Base-by-base conservation (phyloP, 92 coral and sea anemone species). In the Palythoa grandis region DNA sequence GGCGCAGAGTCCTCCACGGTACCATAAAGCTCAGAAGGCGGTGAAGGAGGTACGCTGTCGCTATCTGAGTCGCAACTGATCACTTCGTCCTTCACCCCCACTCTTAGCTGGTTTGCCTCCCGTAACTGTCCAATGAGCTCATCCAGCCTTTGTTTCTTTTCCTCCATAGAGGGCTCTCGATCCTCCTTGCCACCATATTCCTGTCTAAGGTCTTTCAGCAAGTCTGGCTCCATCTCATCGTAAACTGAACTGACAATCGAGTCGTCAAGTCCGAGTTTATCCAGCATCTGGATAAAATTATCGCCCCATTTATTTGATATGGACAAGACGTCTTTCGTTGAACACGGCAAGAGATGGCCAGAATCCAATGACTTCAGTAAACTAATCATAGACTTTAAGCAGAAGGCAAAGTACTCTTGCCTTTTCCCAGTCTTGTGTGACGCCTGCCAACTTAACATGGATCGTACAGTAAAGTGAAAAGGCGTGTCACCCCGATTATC, bases 51-150 rank as follows among this genome's bases (percentile, higher is more conserved):
- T 39, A 47, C 15, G 1, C 40, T 71, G 11, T 78, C 73, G 20
- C 58, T 63, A 47, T 80, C 74, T 43, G 85, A 80, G 57, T 43
- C 85, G 47, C 85, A 80, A 52, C 54, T 65, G 63, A 80, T 47
- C 13, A 80, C 52, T 9, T 80, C 85, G 22, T 80, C 85, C 22
- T 66, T 80, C 35, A 38, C 48, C 57, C 65, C 85, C 23, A 10
- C 72, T 65, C 65, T 80, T 52, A 43, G 58, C 25, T 80, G 85
- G 29, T 80, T 80, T 47, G 85, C 85, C 23, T 80, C 85, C 37
- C 85, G 85, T 66, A 80, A 66, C 9, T 80, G 85, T 23, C 85
- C 85, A 23, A 80, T 80, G 13, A 80, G 74, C 29, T 80, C 85
- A 66, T 65, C 47, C 23, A 80, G 65, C 43, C 85, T 80, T 70